Base-by-base conservation (phyloP, 2,888 invertebrate genomes). In the Seladonia tumulorum region DNA sequence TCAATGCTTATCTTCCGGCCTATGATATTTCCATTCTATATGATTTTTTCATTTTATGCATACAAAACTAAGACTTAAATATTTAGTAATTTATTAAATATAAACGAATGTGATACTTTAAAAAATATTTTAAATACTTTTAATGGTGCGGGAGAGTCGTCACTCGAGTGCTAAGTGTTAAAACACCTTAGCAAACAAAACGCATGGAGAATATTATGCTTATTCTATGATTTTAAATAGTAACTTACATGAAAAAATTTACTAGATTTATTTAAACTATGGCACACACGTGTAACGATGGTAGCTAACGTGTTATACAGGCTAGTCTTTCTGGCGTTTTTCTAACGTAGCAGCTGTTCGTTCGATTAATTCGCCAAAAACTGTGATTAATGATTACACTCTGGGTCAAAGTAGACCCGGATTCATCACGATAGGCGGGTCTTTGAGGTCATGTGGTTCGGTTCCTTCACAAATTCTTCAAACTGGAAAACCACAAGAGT, bases 401-500 rank as follows among this genome's bases (percentile, higher is more conserved):
- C 39, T 39, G 42, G 8, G 8, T 42, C 42, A 42, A 42, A 42
- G 8, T 42, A 42, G 42, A 42, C 8, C 42, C 42, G 42, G 42
- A 42, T 10, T 42, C 45, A 45, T 12, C 45, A 12, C 45, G 14
- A 45, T 45, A 45, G 45, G 42, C 1, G 42, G 42, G 35, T 8
- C 22, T 53, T 53, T 10, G 3, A 53, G 53, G 10, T 53, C 22
- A 53, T 10, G 53, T 53, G n/a, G 53, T 53, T 53, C 10, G 1
- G 8, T 3, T 57, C 57, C 10, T 57, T 57, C n/a, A n/a, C 57
- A n/a, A n/a, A n/a, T n/a, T n/a, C n/a, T n/a, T n/a, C 12, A 57
- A 57, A n/a, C n/a, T 57, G 57, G 57, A 57, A 12, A 57, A 57
- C 57, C n/a, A n/a, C 57, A 57, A n/a, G 57, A 57, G 57, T 57